These are phyloP conservation scores for Turdus rufiventris DNA, from an alignment of 2,113 vertebrate genomes.

Conservation along the genomic window DNA sequence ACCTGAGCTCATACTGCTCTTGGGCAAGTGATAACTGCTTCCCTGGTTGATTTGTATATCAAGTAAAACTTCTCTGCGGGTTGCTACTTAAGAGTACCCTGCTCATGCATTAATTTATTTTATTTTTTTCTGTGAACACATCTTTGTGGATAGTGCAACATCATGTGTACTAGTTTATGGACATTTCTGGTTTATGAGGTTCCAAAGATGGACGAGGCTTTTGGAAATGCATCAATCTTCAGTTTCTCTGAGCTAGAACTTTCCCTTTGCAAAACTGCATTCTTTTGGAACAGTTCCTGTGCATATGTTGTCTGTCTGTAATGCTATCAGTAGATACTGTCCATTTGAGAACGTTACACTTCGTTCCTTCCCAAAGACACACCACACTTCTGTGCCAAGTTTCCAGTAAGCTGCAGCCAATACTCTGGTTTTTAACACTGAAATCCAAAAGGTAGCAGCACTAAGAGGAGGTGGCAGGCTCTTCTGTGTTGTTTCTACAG, in stretches of 20 bases:
- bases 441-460: not conserved
- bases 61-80: not conserved
- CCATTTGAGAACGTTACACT: slow-evolving; percentile 25
- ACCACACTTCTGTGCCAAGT: slow-evolving; percentile 10
- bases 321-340: slow-evolving; percentile 20
- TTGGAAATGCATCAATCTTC: not conserved
- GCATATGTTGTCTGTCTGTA: slow-evolving; percentile 30
- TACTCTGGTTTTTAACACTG: not conserved
- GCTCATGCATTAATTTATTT: not conserved
- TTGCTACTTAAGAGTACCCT: not conserved
- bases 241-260: not conserved
- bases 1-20: not conserved
- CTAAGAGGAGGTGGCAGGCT: not conserved
- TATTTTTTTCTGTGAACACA: not conserved
- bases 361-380: slow-evolving; percentile 41
- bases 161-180: not conserved
- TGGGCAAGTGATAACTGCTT: not conserved
- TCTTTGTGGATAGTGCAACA: not conserved
- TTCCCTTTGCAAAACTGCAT: not conserved
- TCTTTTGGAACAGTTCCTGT: not conserved
- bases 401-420: slow-evolving; percentile 2
- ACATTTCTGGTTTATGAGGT: not conserved
- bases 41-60: not conserved
- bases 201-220: not conserved
- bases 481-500: fast-evolving